phyloP scores from a whole-genome alignment of 2,113 vertebrate species.

The Neofelis nebulosa region DNA sequence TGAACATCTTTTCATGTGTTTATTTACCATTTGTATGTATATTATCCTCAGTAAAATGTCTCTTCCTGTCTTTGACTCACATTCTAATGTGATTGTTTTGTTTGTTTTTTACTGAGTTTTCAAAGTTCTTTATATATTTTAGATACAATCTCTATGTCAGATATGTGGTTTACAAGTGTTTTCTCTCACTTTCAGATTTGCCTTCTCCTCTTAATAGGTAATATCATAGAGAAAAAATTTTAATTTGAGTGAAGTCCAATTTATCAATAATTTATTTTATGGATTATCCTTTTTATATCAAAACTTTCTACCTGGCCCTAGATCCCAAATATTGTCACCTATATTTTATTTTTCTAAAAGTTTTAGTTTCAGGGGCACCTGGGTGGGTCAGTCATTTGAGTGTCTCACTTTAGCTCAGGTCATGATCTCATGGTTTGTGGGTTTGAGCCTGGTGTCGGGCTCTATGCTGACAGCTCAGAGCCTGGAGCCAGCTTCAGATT shows the following conservation, averaged over 20 bases:
- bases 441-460: too few species aligned
- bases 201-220: neutral
- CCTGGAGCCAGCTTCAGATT: too few species aligned
- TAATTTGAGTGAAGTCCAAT: neutral
- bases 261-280: neutral
- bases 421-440: too few species aligned
- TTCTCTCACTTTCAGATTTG: neutral
- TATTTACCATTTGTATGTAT: neutral
- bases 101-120: neutral
- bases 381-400: too few species aligned
- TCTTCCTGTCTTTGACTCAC: neutral
- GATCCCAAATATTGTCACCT: neutral
- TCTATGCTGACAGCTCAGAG: too few species aligned
- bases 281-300: neutral
- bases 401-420: too few species aligned
- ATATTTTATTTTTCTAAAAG: neutral
- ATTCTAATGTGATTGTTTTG: neutral
- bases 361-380: neutral
- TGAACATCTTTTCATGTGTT: neutral
- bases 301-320: neutral
- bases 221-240: neutral
- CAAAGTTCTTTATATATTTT: neutral
- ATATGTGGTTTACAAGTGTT: neutral
- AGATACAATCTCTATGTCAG: neutral
- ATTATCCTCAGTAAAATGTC: neutral